A percentile compares a stretch with the other conserved stretches of the same genome.
Evolutionary conservation across 2,113 vertebrate species (phyloP).

Genomic region (Salminus brasiliensis): DNA sequence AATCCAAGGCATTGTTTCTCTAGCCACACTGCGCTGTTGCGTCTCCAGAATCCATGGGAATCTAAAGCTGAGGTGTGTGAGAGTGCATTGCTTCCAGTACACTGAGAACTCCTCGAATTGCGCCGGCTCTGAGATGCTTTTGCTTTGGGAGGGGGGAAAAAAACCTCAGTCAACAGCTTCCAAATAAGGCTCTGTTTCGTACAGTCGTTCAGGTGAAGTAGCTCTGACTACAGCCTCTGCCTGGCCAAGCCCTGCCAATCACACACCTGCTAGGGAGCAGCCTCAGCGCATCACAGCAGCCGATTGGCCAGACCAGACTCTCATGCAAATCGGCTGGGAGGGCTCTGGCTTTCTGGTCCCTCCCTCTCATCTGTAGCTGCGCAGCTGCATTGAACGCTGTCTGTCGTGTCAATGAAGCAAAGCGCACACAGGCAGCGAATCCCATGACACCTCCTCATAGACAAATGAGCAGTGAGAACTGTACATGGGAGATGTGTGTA

Average conservation of each 20-base stretch:
- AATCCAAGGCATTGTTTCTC: background rate
- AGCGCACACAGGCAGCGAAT: background rate
- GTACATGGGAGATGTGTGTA: conserved; percentile 10
- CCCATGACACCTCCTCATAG: conserved; percentile 15
- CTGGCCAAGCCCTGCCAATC: conserved; percentile 79
- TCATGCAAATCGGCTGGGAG: conserved; percentile 67
- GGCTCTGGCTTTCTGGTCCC: conserved; percentile 18
- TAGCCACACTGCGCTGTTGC: conserved; percentile 3
- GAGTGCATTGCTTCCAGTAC: conserved; percentile 18
- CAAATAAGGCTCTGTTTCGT: conserved; percentile 84
- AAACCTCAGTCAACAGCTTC: conserved; percentile 80
- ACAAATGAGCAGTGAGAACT: conserved; percentile 30
- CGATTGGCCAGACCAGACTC: conserved; percentile 75
- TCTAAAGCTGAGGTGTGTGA: background rate
- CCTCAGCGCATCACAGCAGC: conserved; percentile 64
- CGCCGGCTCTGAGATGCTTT: conserved; percentile 70
- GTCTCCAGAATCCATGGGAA: background rate
- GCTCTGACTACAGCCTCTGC: conserved; percentile 69
- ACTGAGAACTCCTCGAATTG: background rate
- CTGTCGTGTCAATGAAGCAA: background rate
- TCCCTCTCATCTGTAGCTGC: conserved; percentile 27
- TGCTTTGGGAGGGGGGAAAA: conserved; percentile 78
- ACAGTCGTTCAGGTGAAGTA: conserved; percentile 76
- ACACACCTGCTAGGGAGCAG: conserved; percentile 52
- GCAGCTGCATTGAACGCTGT: conserved; percentile 70